Percentiles rank a stretch among this genome's conserved stretches.
phyloP scores from a whole-genome alignment of 2,888 invertebrate species.

The Orthosia gothica region DNA sequence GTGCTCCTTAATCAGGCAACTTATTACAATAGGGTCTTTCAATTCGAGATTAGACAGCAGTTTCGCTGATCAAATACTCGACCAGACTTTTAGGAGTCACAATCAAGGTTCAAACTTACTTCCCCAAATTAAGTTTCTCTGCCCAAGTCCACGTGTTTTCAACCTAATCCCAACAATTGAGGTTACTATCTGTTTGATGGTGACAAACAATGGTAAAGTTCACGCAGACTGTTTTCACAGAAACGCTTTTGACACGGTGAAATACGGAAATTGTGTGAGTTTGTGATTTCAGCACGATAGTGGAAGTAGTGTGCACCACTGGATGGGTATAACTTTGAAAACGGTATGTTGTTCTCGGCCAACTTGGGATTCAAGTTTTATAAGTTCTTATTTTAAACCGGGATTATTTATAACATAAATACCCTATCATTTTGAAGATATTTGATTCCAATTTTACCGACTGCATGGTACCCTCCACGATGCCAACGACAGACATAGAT shows the following conservation, averaged over 20 bases:
- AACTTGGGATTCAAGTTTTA: too few relatives aligned
- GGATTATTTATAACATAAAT: too few relatives aligned
- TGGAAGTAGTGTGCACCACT: neutral
- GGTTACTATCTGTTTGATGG: constrained; percentile 36
- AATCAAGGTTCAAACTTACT: neutral
- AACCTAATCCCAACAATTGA: constrained; percentile 2
- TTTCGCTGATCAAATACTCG: neutral
- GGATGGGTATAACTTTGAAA: neutral
- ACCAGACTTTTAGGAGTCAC: neutral
- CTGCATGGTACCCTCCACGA: too few relatives aligned
- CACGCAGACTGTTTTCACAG: constrained; percentile 12
- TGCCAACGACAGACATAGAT: too few relatives aligned
- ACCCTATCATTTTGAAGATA: too few relatives aligned
- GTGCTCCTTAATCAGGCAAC: neutral
- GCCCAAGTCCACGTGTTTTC: neutral
- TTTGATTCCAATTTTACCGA: too few relatives aligned
- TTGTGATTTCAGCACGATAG: constrained; percentile 2
- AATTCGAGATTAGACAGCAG: neutral
- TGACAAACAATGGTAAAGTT: constrained; percentile 29
- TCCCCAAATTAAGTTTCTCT: neutral
- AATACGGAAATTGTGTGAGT: neutral
- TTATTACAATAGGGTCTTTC: neutral
- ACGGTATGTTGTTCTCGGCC: neutral
- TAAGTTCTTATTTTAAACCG: neutral
- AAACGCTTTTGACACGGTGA: neutral